These are phyloP conservation scores for Leuctra nigra DNA, from an alignment of 2,888 invertebrate species.

Conservation along the genomic window DNA sequence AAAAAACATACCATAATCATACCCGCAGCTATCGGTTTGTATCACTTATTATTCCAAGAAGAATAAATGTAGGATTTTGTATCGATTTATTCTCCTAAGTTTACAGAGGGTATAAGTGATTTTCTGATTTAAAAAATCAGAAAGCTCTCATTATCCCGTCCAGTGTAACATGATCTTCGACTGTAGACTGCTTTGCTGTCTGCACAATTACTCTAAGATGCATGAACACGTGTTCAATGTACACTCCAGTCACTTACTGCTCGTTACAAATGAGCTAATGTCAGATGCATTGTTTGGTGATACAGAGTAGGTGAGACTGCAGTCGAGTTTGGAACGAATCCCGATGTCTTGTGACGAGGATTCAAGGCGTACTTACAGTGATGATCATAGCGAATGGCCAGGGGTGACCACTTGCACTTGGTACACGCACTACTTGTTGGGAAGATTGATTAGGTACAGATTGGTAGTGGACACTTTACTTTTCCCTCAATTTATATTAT, in stretches of 20 bases:
- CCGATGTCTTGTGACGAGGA: neutral
- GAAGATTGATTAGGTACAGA: no score
- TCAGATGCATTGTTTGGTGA: neutral
- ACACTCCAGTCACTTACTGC: neutral
- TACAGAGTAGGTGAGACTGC: neutral
- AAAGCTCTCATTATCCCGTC: no score
- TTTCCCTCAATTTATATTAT: no score
- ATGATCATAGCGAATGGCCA: neutral
- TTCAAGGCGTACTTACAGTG: neutral
- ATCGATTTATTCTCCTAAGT: no score
- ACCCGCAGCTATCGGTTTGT: no score
- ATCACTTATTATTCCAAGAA: no score
- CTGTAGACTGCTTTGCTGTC: neutral
- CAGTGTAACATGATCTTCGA: neutral
- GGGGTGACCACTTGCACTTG: slow-evolving; percentile 3
- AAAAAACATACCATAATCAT: no score
- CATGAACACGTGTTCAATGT: neutral
- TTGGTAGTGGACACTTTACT: no score
- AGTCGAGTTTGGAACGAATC: slow-evolving; percentile 4
- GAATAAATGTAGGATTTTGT: no score
- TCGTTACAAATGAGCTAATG: neutral
- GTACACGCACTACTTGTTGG: no score
- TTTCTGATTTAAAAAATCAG: no score
- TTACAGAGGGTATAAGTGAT: no score
- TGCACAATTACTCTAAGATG: neutral